phyloP scores from a whole-genome alignment of 2,113 vertebrate species.

The Nyctibius bracteatus region DNA sequence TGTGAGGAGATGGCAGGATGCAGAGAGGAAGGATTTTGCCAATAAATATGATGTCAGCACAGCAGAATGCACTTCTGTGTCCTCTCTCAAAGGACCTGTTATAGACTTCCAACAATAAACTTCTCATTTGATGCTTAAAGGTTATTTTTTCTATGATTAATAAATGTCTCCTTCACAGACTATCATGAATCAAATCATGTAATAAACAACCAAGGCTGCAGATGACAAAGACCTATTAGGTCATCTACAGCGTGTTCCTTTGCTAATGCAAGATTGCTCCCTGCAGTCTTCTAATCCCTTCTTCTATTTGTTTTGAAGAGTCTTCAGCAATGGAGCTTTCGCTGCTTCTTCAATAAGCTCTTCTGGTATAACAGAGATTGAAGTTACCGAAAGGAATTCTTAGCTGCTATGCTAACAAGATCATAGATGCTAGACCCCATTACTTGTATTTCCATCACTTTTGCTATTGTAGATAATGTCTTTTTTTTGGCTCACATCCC shows the following conservation, averaged over 20 bases:
- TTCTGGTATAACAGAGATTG: background rate
- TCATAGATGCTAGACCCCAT: background rate
- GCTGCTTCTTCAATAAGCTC: background rate
- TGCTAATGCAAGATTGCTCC: background rate
- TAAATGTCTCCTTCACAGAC: background rate
- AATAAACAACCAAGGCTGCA: background rate
- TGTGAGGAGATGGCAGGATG: background rate
- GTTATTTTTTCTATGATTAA: conserved; percentile 4
- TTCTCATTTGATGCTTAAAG: conserved; percentile 11
- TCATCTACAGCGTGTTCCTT: background rate
- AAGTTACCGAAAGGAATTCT: background rate
- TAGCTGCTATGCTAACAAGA: background rate
- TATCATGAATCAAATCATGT: background rate
- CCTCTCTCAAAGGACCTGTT: background rate
- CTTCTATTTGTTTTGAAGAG: background rate
- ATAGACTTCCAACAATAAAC: background rate
- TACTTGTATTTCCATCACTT: background rate
- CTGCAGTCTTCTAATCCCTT: background rate
- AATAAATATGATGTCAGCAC: background rate
- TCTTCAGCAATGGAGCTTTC: background rate
- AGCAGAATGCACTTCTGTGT: background rate
- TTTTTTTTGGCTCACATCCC: background rate
- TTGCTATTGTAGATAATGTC: background rate
- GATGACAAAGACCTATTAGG: background rate
- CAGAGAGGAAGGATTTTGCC: background rate